Percentiles rank a stretch among this genome's conserved stretches.
Conservation (phyloP, 1,140 invertebrate species). For the Rhagoletis pomonella region DNA sequence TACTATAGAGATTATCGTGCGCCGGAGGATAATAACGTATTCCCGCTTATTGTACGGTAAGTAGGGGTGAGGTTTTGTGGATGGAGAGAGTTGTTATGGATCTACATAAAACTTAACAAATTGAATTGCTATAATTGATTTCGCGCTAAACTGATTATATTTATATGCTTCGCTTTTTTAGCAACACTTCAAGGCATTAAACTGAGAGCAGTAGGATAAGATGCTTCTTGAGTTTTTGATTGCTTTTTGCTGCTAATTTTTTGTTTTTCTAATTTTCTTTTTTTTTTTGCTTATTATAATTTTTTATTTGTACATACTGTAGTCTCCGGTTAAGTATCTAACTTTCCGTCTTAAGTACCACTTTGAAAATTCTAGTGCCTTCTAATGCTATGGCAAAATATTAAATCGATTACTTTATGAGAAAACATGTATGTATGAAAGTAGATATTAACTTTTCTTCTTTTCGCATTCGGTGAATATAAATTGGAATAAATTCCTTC, state of each 20-base stretch:
- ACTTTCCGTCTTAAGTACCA: no score
- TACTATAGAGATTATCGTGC: slow-evolving; percentile 81
- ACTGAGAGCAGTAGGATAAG: neutral
- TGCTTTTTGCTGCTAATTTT: neutral
- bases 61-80: slow-evolving; percentile 37
- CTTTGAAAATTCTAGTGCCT: no score
- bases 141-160: neutral
- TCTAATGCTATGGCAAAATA: no score
- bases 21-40: slow-evolving; percentile 78
- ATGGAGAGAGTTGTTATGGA: neutral
- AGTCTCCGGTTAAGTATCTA: no score
- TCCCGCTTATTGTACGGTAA: slow-evolving; percentile 84
- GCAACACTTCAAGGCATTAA: slow-evolving; percentile 56
- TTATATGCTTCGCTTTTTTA: slow-evolving; percentile 54
- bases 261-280: neutral
- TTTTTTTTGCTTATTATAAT: neutral
- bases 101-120: neutral
- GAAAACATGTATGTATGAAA: no score
- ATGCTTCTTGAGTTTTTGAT: neutral
- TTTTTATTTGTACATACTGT: no score
- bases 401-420: no score
- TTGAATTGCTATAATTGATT: neutral
- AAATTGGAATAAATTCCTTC: no score
- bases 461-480: no score
- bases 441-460: no score